These are phyloP conservation scores for Tethea ocularis DNA, from an alignment of 2,888 invertebrate genomes.

Conservation along the genomic window DNA sequence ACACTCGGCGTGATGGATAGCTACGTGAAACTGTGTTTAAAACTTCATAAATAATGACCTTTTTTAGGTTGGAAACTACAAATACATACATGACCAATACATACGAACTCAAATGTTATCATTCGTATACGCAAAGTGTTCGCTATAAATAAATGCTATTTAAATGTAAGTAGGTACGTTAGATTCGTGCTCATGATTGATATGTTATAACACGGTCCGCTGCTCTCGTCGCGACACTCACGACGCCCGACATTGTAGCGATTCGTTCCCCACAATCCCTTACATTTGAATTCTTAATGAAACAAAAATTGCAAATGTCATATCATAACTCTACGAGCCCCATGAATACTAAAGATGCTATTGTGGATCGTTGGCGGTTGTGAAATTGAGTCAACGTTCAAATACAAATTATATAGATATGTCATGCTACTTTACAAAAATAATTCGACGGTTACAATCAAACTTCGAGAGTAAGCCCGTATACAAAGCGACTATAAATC, in stretches of 20 bases:
- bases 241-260: constrained; percentile 40
- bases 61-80: not conserved
- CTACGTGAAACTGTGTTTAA: constrained; percentile 53
- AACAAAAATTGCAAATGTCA: constrained; percentile 82
- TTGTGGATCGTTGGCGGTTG: constrained; percentile 73
- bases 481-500: constrained; percentile 65
- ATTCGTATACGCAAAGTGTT: not conserved
- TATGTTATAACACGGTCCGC: constrained; percentile 8
- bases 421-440: constrained; percentile 57
- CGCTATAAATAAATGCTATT: constrained; percentile 26
- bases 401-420: constrained; percentile 70
- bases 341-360: constrained; percentile 82
- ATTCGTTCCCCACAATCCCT: constrained; percentile 73
- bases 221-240: constrained; percentile 23
- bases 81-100: not conserved
- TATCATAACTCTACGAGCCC: constrained; percentile 69
- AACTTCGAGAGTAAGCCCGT: constrained; percentile 16
- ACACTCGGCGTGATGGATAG: constrained; percentile 72
- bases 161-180: constrained; percentile 8
- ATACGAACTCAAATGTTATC: not conserved
- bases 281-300: constrained; percentile 80
- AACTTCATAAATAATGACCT: constrained; percentile 48
- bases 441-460: constrained; percentile 39
- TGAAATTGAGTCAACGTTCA: constrained; percentile 70
- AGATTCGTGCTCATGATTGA: constrained; percentile 2